Evolutionary conservation across 2,113 vertebrate species (phyloP).

Genomic region (Poicephalus gulielmi): DNA sequence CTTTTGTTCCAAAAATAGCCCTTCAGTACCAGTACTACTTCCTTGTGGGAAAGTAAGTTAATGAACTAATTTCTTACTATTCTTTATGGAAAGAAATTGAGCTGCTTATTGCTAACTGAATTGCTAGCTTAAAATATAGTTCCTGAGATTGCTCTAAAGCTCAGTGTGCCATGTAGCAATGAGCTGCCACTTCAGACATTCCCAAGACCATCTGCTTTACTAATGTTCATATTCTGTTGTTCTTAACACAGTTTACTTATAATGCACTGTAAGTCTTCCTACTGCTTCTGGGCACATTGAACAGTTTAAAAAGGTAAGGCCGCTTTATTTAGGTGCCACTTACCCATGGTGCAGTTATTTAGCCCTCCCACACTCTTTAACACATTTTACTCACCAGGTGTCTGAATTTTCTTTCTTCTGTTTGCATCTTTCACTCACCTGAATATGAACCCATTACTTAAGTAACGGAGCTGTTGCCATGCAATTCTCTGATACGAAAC

Average conservation of each 20-base stretch:
- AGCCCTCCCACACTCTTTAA: not conserved
- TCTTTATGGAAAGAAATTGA: not conserved
- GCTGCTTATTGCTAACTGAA: not conserved
- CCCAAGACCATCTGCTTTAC: not conserved
- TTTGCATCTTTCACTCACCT: not conserved
- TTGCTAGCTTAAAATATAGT: not conserved
- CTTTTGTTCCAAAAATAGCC: not conserved
- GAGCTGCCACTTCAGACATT: not conserved
- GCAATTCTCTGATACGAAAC: not conserved
- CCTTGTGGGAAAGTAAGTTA: not conserved
- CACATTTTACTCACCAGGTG: fast-evolving
- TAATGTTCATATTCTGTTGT: not conserved
- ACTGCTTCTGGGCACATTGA: not conserved
- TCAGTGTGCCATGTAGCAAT: not conserved
- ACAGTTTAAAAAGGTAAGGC: not conserved
- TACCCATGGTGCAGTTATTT: not conserved
- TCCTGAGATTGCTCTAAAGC: not conserved
- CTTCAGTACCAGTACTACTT: not conserved
- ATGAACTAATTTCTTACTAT: not conserved
- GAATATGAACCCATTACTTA: fast-evolving
- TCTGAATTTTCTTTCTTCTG: not conserved
- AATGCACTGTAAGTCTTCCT: not conserved
- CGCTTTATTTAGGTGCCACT: not conserved
- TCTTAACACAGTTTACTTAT: not conserved
- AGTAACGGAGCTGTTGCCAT: not conserved